A percentile compares a stretch with the other conserved stretches of the same genome.
Conservation (phyloP, 2,888 invertebrate species). For the Lithophane socia region DNA sequence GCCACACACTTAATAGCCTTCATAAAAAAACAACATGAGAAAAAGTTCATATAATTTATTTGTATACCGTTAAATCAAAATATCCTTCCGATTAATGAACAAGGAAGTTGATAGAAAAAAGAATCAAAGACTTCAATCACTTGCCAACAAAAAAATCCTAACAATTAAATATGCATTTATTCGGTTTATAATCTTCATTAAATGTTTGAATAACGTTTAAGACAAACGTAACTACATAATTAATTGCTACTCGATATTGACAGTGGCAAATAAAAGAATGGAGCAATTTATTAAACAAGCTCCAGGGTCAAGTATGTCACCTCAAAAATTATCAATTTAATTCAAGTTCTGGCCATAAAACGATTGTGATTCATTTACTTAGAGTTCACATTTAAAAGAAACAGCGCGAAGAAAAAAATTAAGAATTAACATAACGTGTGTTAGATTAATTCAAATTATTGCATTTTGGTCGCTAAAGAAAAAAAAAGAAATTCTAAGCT, state of each 20-base stretch:
- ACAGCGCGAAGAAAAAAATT: conserved; percentile 67
- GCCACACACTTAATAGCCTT: not conserved
- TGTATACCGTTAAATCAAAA: not conserved
- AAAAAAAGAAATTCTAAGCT: conserved; percentile 36
- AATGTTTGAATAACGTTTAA: conserved; percentile 6
- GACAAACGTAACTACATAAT: conserved; percentile 25
- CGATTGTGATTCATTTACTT: conserved; percentile 77
- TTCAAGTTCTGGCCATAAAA: conserved; percentile 61
- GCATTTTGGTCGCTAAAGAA: conserved; percentile 26
- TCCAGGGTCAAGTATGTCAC: conserved; percentile 78
- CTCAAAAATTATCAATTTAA: conserved; percentile 71
- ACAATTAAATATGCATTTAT: conserved; percentile 35
- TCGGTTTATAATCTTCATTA: conserved; percentile 27
- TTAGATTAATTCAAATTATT: conserved; percentile 47
- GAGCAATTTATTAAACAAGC: conserved; percentile 69
- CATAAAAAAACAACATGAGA: not conserved
- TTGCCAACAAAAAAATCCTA: conserved; percentile 8
- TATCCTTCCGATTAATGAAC: conserved; percentile 15
- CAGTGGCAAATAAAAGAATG: conserved; percentile 70
- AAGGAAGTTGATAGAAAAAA: conserved; percentile 26
- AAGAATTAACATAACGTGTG: conserved; percentile 58
- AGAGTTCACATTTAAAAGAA: conserved; percentile 72
- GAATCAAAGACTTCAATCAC: conserved; percentile 18
- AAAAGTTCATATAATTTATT: conserved; percentile 10
- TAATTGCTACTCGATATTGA: conserved; percentile 47